These are phyloP conservation scores for Lasioglossum vierecki DNA, from an alignment of 2,888 invertebrate genomes.

Conservation along the genomic window DNA sequence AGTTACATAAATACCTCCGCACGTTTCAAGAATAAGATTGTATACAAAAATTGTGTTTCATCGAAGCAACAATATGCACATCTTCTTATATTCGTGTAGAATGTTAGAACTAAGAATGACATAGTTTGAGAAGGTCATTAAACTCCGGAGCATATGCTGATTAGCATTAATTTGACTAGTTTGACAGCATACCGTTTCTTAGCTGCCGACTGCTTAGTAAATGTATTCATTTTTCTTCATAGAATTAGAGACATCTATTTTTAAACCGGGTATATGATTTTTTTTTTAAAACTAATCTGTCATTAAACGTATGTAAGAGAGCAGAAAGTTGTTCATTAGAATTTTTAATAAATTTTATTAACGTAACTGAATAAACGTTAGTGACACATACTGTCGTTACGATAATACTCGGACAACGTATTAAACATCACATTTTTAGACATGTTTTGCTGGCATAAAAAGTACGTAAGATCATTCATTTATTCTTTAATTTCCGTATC, in stretches of 20 bases:
- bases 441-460: too few species aligned
- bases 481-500: not conserved
- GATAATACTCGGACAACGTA: too few species aligned
- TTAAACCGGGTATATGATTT: not conserved
- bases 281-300: not conserved
- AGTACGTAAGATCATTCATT: not conserved
- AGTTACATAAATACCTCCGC: not conserved
- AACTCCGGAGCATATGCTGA: not conserved
- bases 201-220: not conserved
- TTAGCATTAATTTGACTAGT: conserved; percentile 7
- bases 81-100: not conserved
- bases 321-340: not conserved
- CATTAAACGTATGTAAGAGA: not conserved
- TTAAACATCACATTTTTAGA: too few species aligned
- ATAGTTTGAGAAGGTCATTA: conserved; percentile 2
- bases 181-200: conserved; percentile 3
- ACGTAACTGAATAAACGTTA: not conserved
- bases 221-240: not conserved
- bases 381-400: too few species aligned
- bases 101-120: not conserved
- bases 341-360: not conserved
- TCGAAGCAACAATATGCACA: not conserved
- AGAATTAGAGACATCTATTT: not conserved
- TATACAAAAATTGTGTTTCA: not conserved
- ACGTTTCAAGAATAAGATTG: not conserved